phyloP scores from a whole-genome alignment of 2,888 invertebrate species.

The Agelastica alni region DNA sequence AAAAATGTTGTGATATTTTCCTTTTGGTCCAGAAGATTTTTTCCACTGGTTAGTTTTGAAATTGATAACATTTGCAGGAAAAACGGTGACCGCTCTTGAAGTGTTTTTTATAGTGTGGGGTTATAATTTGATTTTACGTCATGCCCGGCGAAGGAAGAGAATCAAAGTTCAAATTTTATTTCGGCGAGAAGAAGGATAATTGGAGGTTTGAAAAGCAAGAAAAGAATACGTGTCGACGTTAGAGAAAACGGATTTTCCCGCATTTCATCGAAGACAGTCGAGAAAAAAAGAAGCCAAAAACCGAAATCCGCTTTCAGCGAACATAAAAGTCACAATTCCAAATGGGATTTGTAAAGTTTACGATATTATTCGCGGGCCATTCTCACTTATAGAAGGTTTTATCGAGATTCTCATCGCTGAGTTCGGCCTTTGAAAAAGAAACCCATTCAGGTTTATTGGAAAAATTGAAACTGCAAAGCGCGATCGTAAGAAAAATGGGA shows the following conservation, averaged over 20 bases:
- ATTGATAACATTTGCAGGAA: no score
- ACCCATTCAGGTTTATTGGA: constrained; percentile 53
- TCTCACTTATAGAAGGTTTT: constrained; percentile 57
- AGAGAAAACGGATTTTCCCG: constrained; percentile 25
- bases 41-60: no score
- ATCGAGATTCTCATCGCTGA: constrained; percentile 53
- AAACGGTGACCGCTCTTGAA: no score
- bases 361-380: constrained; percentile 58
- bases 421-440: constrained; percentile 52
- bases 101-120: no score
- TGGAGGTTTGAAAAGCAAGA: constrained; percentile 5
- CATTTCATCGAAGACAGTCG: constrained; percentile 21
- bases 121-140: no score
- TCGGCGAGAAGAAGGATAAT: constrained; percentile 1
- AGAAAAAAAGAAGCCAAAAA: constrained; percentile 56
- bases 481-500: constrained; percentile 43
- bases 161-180: constrained; percentile 1
- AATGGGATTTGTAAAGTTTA: constrained; percentile 60
- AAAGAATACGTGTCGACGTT: constrained; percentile 27
- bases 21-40: no score
- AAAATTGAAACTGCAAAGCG: constrained; percentile 50
- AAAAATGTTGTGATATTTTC: no score
- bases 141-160: no score
- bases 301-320: constrained; percentile 57
- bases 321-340: constrained; percentile 60